Base-by-base conservation (phyloP, 2,888 invertebrate species). In the Onchidella celtica region DNA sequence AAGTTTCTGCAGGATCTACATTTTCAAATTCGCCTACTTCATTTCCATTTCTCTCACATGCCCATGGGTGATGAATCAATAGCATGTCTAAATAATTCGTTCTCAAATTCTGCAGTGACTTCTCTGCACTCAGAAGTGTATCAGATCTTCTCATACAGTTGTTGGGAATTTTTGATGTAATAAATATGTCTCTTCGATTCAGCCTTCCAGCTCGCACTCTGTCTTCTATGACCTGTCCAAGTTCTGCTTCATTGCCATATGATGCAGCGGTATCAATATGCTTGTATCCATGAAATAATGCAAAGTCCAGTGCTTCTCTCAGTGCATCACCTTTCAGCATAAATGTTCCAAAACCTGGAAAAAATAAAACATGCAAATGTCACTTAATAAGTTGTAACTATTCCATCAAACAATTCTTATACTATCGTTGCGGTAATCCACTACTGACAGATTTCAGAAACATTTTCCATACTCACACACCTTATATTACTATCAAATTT, bases 61-160 rank as follows among this genome's bases (percentile, higher is more conserved):
- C 88, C 89, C 89, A 90, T 1, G 91, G 91, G 38, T 85, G 78
- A 76, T 91, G 91, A 65, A 91, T 88, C 24, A 91, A 80, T 32
- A 89, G 74, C 83, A 90, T 82, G 82, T 91, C 90, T 4, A 90
- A 76, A 76, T 89, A 88, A n/a, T 65, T 84, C 17, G 84, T 82
- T 59, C 86, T 85, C 24, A 91, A 81, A 69, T 87, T 85, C 4
- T 89, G 87, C 17, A 88, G 66, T 0, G 89, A 89, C 77, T 86
- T 84, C 47, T 89, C 85, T 1, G 87, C 79, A 61, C 87, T 85
- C 27, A 82, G 68, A 27, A 85, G 69, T 3, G 87, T 86, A 17
- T 79, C 65, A 24, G 84, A 83, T 6, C 81, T 82, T 32, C 24
- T 76, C n/a, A 88, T 69, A 69, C 84, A 87, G 0, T 86, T 82